These are phyloP conservation scores for Lepus europaeus DNA, from an alignment of 2,113 vertebrate species.

Conservation along the genomic window DNA sequence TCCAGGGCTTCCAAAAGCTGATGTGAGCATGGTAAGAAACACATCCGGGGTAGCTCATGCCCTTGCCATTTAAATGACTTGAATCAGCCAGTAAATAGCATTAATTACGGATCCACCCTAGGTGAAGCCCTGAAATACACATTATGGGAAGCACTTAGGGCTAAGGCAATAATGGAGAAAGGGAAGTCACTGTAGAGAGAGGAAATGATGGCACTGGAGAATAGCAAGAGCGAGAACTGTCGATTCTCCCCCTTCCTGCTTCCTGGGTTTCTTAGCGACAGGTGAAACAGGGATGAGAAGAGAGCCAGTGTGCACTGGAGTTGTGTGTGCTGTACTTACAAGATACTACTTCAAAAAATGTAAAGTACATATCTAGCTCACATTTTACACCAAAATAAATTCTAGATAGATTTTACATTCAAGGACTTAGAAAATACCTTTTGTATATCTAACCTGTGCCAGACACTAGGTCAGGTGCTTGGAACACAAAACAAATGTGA, in stretches of 20 bases:
- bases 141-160: slow-evolving; percentile 63
- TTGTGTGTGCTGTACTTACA: background rate
- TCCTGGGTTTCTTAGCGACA: background rate
- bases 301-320: background rate
- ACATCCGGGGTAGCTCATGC: slow-evolving; percentile 47
- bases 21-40: slow-evolving; percentile 49
- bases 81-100: slow-evolving; percentile 54
- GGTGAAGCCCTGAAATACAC: slow-evolving; percentile 53
- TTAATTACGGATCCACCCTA: slow-evolving; percentile 69
- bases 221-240: background rate
- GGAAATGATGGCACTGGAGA: background rate
- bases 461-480: background rate
- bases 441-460: background rate
- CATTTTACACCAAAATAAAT: slow-evolving; percentile 37
- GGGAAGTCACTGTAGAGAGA: slow-evolving; percentile 19
- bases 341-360: slow-evolving; percentile 33
- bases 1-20: background rate
- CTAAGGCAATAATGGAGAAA: slow-evolving; percentile 57
- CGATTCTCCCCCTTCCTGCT: background rate
- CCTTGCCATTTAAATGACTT: slow-evolving; percentile 47
- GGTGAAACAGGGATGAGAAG: background rate
- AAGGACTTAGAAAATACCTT: slow-evolving; percentile 36
- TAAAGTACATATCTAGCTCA: slow-evolving; percentile 40
- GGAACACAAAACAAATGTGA: background rate
- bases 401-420: slow-evolving; percentile 48